These are phyloP conservation scores for Gymnocypris eckloni DNA, from an alignment of 2,797 vertebrate genomes.

Conservation along the genomic window DNA sequence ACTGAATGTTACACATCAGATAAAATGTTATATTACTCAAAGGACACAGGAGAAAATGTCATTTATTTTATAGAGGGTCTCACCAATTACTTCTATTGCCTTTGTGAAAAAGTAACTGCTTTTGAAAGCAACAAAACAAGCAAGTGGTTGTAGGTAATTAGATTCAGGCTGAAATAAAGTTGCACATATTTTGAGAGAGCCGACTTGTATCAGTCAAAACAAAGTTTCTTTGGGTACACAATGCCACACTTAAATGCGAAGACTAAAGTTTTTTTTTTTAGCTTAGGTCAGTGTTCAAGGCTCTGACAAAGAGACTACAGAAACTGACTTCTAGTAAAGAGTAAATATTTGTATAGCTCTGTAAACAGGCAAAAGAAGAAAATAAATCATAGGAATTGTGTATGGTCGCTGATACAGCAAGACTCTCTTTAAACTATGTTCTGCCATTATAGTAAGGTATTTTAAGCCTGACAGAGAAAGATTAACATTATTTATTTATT, in stretches of 20 bases:
- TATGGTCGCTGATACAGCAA: not conserved
- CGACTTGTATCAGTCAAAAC: not conserved
- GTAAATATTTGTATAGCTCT: not conserved
- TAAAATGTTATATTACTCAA: not conserved
- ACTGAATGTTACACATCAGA: not conserved
- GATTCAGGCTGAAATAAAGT: not conserved
- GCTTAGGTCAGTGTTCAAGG: not conserved
- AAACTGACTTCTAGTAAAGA: not conserved
- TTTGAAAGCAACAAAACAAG: not conserved
- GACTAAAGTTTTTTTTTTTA: not conserved
- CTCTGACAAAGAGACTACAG: not conserved
- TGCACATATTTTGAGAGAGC: not conserved
- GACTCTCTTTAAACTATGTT: not conserved
- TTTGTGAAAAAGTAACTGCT: not conserved
- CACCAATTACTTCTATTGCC: not conserved
- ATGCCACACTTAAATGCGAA: not conserved
- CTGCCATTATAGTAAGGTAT: not conserved
- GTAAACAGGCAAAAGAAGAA: not conserved
- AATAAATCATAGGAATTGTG: not conserved
- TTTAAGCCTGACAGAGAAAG: not conserved
- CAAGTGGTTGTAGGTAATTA: not conserved
- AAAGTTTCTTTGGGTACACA: not conserved
- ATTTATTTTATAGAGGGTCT: conserved; percentile 1
- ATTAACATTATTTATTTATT: not conserved
- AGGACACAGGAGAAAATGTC: not conserved